Evolutionary conservation across 2,113 vertebrate species (phyloP).

Genomic region (Charadrius vociferus): DNA sequence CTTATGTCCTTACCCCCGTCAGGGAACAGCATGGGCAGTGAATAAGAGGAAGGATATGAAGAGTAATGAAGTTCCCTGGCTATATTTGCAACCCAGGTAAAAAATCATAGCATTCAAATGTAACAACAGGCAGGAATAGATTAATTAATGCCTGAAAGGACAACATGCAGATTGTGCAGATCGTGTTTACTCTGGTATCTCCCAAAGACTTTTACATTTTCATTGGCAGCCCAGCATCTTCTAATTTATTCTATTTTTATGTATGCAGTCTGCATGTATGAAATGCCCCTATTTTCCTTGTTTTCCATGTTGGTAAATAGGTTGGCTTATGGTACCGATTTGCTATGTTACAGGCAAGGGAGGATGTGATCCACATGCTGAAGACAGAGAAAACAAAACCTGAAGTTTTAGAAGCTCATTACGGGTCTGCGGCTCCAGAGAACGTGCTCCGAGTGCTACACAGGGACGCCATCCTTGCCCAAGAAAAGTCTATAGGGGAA

Average conservation of each 20-base stretch:
- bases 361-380: slow-evolving; percentile 93
- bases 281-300: not conserved
- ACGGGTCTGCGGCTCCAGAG: slow-evolving; percentile 84
- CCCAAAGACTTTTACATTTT: not conserved
- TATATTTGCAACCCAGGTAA: not conserved
- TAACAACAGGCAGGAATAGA: not conserved
- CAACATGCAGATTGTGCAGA: not conserved
- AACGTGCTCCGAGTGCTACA: slow-evolving; percentile 88
- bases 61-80: not conserved
- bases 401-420: slow-evolving; percentile 89
- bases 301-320: not conserved
- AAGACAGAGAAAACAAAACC: slow-evolving; percentile 85
- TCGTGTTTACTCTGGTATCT: not conserved
- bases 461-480: slow-evolving; percentile 83
- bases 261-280: not conserved
- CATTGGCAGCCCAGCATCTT: not conserved
- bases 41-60: not conserved
- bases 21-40: not conserved
- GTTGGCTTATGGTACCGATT: slow-evolving; percentile 28
- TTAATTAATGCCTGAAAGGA: not conserved
- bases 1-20: not conserved
- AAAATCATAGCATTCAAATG: not conserved
- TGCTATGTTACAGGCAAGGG: slow-evolving; percentile 85
- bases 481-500: slow-evolving; percentile 72
- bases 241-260: not conserved